These are phyloP conservation scores for Sarcophilus harrisii DNA, from an alignment of 2,797 vertebrate genomes.

Conservation along the genomic window DNA sequence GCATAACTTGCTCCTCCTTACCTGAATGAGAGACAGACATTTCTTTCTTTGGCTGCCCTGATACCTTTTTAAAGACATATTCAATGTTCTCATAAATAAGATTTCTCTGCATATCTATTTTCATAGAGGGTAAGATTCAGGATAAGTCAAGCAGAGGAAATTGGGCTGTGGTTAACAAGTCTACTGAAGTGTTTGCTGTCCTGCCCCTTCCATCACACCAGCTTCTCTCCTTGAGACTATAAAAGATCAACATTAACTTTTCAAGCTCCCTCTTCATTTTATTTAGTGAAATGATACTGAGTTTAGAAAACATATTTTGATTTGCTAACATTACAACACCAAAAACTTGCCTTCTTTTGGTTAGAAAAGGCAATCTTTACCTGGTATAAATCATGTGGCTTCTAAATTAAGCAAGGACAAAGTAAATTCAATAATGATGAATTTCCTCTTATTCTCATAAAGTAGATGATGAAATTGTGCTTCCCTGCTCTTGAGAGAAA, in stretches of 20 bases:
- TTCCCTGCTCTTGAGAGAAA: too few species aligned
- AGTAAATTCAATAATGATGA: too few species aligned
- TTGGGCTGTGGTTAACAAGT: not conserved
- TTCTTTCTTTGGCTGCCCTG: slow-evolving; percentile 36
- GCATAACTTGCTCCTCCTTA: slow-evolving; percentile 47
- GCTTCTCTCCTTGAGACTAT: not conserved
- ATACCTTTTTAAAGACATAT: slow-evolving; percentile 57
- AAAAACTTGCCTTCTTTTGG: slow-evolving; percentile 46
- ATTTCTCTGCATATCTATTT: slow-evolving; percentile 40
- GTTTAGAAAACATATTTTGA: slow-evolving; percentile 50
- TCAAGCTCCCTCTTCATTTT: slow-evolving; percentile 34
- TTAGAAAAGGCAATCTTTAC: slow-evolving; percentile 49
- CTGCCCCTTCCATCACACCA: not conserved
- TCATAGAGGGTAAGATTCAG: slow-evolving; percentile 47
- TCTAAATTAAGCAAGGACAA: too few species aligned
- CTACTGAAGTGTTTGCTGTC: not conserved
- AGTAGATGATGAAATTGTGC: too few species aligned
- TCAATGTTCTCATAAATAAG: slow-evolving; percentile 48
- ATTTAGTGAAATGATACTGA: slow-evolving; percentile 51
- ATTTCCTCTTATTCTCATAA: too few species aligned
- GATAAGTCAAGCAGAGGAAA: not conserved
- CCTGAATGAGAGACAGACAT: fast-evolving
- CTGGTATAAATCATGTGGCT: too few species aligned
- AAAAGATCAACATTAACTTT: slow-evolving; percentile 12
- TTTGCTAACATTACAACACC: slow-evolving; percentile 52